Evolutionary conservation across 2,888 invertebrate genomes (phyloP), one percentile per base, ranked within the genome.

Genomic region (Sipha maydis): DNA sequence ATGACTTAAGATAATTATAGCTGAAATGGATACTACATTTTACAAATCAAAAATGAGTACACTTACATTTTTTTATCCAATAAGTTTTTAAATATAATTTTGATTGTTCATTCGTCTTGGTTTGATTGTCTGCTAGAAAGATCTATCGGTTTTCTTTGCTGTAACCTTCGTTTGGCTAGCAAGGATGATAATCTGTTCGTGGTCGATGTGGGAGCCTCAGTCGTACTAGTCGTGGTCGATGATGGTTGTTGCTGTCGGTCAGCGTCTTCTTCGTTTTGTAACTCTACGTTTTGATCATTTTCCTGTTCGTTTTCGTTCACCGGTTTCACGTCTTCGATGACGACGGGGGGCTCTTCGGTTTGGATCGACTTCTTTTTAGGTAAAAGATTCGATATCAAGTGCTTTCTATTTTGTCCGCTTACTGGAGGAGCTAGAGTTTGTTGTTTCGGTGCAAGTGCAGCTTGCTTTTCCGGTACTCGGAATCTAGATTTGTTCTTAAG

Each of bases 401-500:
- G 77, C 71, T 89, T 85, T 75, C 90, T 89, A 41, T 89, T 90
- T 83, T 89, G 89, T 67, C 79, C 85, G 14, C 69, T 89, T 0
- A 48, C 67, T 7, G 85, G 77, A 5, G 91, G 88, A 0, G 91
- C 90, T 1, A 92, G 90, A 25, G 89, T 89, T 14, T 92, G 90
- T 89, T 92, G 92, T 31, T 92, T 92, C 48, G 92, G 92, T 9
- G 92, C 92, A 86, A 92, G 92, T 7, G 92, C 91, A 31, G 90
- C 89, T 7, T 91, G 90, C 88, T 92, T 92, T 11, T 92, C 92
- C 38, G 92, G 92, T 4, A 93, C 92, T 85, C 92, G 92, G 5
- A 93, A 91, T 38, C 92, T 91, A 73, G 92, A 92, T 73, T 92
- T 91, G 89, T 92, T 92, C 69, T 92, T 92, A 31, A 93, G 91